Evolutionary conservation across 2,888 invertebrate genomes (phyloP).

Genomic region (Volucella zonaria): DNA sequence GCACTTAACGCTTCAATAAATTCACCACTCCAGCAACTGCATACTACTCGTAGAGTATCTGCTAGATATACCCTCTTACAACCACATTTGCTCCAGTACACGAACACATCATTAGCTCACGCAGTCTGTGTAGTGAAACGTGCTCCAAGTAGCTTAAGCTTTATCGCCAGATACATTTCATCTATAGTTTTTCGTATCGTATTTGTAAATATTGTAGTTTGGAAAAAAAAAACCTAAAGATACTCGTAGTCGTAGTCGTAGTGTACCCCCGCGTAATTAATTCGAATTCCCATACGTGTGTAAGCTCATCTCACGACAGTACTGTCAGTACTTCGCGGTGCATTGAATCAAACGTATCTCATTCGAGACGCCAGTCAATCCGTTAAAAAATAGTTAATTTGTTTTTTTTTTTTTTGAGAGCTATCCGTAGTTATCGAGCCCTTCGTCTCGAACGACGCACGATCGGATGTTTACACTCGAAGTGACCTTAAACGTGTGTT

Average conservation of each 20-base stretch:
- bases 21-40: constrained; percentile 26
- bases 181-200: constrained; percentile 25
- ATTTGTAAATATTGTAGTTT: constrained; percentile 48
- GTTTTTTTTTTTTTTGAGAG: constrained; percentile 4
- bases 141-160: constrained; percentile 29
- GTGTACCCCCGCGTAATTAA: constrained; percentile 62
- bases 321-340: constrained; percentile 64
- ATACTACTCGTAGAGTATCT: constrained; percentile 2
- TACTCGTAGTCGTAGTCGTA: constrained; percentile 7
- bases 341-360: constrained; percentile 63
- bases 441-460: constrained; percentile 35
- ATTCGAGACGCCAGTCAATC: constrained; percentile 15
- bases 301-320: constrained; percentile 73
- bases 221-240: constrained; percentile 48
- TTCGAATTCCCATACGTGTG: constrained; percentile 64
- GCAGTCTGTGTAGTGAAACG: constrained; percentile 29
- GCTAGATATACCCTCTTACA: constrained; percentile 7
- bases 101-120: constrained; percentile 3
- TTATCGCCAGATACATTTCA: constrained; percentile 55
- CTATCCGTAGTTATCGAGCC: constrained; percentile 22
- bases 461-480: constrained; percentile 37
- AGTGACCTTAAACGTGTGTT: constrained; percentile 41
- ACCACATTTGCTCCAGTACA: constrained; percentile 25
- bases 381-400: constrained; percentile 1
- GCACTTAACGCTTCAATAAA: constrained; percentile 66